Base-by-base conservation (phyloP, 2,888 invertebrate genomes). In the Drosophila anceps region DNA sequence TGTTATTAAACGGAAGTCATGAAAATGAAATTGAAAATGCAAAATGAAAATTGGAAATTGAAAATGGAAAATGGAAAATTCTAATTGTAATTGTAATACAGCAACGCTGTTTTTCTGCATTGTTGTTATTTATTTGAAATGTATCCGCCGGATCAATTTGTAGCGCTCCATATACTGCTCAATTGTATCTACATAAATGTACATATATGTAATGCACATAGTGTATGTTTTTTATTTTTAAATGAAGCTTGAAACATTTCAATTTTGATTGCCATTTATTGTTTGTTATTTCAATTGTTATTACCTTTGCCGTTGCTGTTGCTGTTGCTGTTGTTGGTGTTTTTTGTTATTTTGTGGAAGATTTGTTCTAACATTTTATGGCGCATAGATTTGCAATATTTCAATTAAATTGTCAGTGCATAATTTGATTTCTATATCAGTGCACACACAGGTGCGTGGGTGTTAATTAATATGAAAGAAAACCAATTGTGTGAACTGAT, bases 1-100 rank as follows among this genome's bases (percentile, higher is more conserved):
- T 86, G 86, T 90, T 90, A 86, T 90, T 82, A 79, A 86, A 82
- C 82, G 88, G 84, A 88, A 84, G 87, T 87, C 89, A 88, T 88
- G 77, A 86, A 85, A 88, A 74, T 65, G 24, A 61, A 77, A 69
- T 70, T 76, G 35, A 71, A 83, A 82, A 43, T 51, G 31, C 27
- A 51, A 76, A 68, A 71, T 71, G 33, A 50, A 66, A 73, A 73
- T 33, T 67, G 67, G 66, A 82, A 82, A 31, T 33, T 67, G 67
- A 68, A 82, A 82, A 31, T 43, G 5, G 48, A 29, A 48, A n/a
- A 29, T 48, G 12, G 37, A 39, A 53, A 55, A 79, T 75, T 72
- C 67, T 69, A 79, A 83, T 77, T 81, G 80, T 80, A 75, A 80
- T 82, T 84, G 71, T 84, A 74, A 63, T 79, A 76, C 69, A 66